A percentile compares a stretch with the other conserved stretches of the same genome.
These are phyloP conservation scores for Ophiothrix spiculata DNA, from an alignment of 35 echinoderm and acorn worm genomes.

Conservation along the genomic window DNA sequence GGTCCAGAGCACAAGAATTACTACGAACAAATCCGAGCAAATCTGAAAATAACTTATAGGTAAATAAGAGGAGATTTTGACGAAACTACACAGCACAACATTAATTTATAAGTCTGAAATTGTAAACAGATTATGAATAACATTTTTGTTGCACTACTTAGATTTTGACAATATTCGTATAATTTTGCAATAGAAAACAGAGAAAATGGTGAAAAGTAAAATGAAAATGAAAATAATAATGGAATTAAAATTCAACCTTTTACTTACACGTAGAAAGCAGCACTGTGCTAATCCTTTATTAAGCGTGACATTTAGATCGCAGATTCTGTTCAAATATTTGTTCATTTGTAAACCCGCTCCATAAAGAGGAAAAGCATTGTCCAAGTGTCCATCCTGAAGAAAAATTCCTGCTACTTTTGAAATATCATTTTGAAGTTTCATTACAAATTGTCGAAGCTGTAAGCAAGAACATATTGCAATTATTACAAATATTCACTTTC, in stretches of 20 bases:
- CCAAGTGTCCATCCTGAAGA: too few species aligned
- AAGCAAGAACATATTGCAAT: too few species aligned
- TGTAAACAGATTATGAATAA: background rate
- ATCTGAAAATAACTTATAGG: background rate
- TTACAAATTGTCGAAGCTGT: too few species aligned
- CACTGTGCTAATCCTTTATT: background rate
- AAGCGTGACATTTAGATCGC: too few species aligned
- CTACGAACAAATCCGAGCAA: background rate
- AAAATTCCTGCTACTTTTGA: too few species aligned
- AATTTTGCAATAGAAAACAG: background rate
- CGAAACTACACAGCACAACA: background rate
- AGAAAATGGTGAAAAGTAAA: background rate
- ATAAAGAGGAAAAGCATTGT: too few species aligned
- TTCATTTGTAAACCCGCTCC: too few species aligned
- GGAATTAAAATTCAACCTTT: too few species aligned
- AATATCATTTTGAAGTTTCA: too few species aligned
- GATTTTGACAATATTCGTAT: background rate
- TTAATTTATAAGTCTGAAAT: background rate
- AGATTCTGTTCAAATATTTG: too few species aligned
- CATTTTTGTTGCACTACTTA: background rate
- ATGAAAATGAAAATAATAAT: background rate
- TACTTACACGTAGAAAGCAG: background rate
- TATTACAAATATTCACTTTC: too few species aligned
- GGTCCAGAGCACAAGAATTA: too few species aligned
- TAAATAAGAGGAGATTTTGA: background rate